A percentile compares a stretch with the other conserved stretches of the same genome.
Conservation (phyloP, 2,888 invertebrate species). For the Tyria jacobaeae region DNA sequence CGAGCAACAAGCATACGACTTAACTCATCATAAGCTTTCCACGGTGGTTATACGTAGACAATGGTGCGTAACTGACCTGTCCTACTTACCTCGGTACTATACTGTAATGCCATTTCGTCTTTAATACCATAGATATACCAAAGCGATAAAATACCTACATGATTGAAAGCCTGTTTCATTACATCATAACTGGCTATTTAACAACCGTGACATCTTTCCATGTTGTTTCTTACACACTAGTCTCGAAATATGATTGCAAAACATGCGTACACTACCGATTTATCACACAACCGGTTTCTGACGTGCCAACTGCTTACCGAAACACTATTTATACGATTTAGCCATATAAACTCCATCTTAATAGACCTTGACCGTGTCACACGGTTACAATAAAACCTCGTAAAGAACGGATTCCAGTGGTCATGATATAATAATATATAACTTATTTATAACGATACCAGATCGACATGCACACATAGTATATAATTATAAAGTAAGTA, state of each 20-base stretch:
- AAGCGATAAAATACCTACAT: slow-evolving; percentile 3
- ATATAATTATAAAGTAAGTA: too few relatives aligned
- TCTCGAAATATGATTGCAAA: slow-evolving; percentile 28
- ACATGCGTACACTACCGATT: slow-evolving; percentile 34
- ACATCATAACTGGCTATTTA: slow-evolving; percentile 1
- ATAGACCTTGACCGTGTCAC: slow-evolving; percentile 39
- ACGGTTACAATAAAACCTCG: slow-evolving; percentile 17
- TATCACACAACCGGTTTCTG: slow-evolving; percentile 36
- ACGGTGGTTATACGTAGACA: too few relatives aligned
- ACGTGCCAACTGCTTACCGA: slow-evolving; percentile 30
- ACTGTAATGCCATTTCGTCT: background rate
- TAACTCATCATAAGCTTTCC: too few relatives aligned
- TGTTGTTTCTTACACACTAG: slow-evolving; percentile 20
- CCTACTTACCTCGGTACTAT: too few relatives aligned
- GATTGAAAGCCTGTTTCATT: background rate
- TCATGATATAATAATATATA: background rate
- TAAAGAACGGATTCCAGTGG: background rate
- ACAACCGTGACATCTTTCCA: slow-evolving; percentile 18
- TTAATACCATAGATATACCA: background rate
- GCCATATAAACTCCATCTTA: slow-evolving; percentile 32
- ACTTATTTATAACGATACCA: too few relatives aligned
- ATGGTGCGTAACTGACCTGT: too few relatives aligned
- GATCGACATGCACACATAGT: too few relatives aligned
- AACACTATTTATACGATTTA: slow-evolving; percentile 28
- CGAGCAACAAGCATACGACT: too few relatives aligned